A percentile compares a stretch with the other conserved stretches of the same genome.
Evolutionary conservation across 2,888 invertebrate species (phyloP).

Genomic region (Melinaea menophilus): DNA sequence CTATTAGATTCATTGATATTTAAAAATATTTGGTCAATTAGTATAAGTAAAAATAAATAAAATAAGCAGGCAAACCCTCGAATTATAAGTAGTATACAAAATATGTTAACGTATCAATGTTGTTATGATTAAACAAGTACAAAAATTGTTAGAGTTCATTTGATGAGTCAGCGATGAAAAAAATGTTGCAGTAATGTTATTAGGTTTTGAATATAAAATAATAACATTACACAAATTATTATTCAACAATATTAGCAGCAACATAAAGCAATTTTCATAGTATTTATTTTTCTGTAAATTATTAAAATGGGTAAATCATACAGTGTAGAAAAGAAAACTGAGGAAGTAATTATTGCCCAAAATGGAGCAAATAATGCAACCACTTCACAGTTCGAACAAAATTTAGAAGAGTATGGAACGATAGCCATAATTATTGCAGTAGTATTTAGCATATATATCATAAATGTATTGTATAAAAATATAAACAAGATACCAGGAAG

Average conservation of each 20-base stretch:
- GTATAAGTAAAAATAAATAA: not conserved
- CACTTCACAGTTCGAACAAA: not conserved
- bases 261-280: not conserved
- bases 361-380: not conserved
- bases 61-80: not conserved
- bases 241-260: constrained; percentile 1
- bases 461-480: not conserved
- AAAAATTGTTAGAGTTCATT: not conserved
- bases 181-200: too few relatives aligned
- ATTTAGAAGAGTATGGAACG: too few relatives aligned
- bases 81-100: constrained; percentile 2
- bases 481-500: not conserved
- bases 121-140: constrained; percentile 2
- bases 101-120: not conserved
- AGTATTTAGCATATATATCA: not conserved
- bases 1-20: not conserved
- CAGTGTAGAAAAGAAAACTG: not conserved
- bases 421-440: not conserved
- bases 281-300: not conserved
- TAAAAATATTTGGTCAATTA: not conserved
- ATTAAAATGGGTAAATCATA: not conserved
- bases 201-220: too few relatives aligned
- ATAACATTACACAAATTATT: not conserved
- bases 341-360: not conserved
- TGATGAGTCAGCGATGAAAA: not conserved